A percentile compares a stretch with the other conserved stretches of the same genome.
These are phyloP conservation scores for Lynx canadensis DNA, from an alignment of 2,113 vertebrate genomes.

Conservation along the genomic window DNA sequence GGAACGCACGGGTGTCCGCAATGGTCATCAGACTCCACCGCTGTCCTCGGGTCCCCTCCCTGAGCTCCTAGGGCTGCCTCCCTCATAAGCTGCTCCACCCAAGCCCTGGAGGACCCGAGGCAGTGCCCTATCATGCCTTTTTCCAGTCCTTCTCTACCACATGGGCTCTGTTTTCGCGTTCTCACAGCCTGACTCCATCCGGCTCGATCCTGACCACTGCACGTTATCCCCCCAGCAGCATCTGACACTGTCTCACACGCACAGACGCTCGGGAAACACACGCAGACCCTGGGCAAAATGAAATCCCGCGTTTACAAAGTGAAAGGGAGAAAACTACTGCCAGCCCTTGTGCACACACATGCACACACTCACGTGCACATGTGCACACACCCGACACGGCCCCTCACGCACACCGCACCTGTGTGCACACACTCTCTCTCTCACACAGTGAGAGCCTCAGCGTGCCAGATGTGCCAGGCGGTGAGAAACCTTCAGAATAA, in stretches of 20 bases:
- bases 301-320: too few species aligned
- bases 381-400: too few species aligned
- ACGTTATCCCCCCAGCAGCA: neutral
- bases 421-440: neutral
- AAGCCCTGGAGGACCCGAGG: neutral
- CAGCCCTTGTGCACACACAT: neutral
- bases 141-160: neutral
- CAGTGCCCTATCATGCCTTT: neutral
- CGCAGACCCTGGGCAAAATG: neutral
- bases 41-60: neutral
- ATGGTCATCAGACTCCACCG: neutral
- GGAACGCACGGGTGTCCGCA: fast-evolving
- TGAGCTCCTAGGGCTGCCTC: fast-evolving
- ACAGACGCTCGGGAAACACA: neutral
- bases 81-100: neutral
- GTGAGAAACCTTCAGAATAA: neutral
- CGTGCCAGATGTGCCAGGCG: fast-evolving
- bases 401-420: neutral
- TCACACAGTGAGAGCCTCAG: too few species aligned
- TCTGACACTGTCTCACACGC: neutral
- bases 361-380: neutral
- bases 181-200: fast-evolving
- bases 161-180: fast-evolving
- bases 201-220: fast-evolving
- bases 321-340: too few species aligned